Base-by-base conservation (phyloP, 2,113 vertebrate species). In the Podilymbus podiceps region DNA sequence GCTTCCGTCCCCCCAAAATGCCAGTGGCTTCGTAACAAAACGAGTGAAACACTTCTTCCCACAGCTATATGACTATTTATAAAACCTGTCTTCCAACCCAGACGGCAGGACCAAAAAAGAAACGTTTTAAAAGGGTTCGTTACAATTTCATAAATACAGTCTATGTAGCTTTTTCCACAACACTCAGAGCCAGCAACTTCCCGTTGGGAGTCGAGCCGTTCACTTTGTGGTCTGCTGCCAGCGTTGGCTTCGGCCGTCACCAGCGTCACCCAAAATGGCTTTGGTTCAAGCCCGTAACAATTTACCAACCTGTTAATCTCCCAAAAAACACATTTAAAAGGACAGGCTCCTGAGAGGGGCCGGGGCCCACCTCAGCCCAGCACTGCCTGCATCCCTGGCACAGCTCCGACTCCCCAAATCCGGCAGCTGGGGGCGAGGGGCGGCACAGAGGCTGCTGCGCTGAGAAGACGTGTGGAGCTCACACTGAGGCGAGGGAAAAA, bases 401-500 rank as follows among this genome's bases (percentile, higher is more conserved):
- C 31, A 0, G 0, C 46, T 33, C 49, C 50, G 27, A 8, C 33
- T 80, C 27, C 55, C 31, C 60, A 71, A 3, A 71, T 11, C 17
- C 14, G 42, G 33, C 53, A 75, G 28, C 40, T 42, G 35, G 7
- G 8, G 20, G 8, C 0, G 1, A 67, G 24, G 10, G n/a, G 33
- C 16, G 89, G 42, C 38, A 83, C 11, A 21, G 44, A 76, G 38
- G 20, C 10, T 53, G 44, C 62, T 76, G 40, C 46, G 46, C 1
- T 35, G 21, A 73, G 53, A 58, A 80, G 24, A 56, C 2, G 0
- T 1, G 15, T 27, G 59, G 52, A 58, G 30, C 46, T 66, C 56
- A 46, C 35, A 4, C 33, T 17, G 27, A 2, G 2, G 16, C 0
- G 1, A 67, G 24, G 12, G n/a, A 71, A 53, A 42, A 38, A 58